These are phyloP conservation scores for Hypomecis atomaria DNA, from an alignment of 2,888 invertebrate genomes.

Conservation along the genomic window DNA sequence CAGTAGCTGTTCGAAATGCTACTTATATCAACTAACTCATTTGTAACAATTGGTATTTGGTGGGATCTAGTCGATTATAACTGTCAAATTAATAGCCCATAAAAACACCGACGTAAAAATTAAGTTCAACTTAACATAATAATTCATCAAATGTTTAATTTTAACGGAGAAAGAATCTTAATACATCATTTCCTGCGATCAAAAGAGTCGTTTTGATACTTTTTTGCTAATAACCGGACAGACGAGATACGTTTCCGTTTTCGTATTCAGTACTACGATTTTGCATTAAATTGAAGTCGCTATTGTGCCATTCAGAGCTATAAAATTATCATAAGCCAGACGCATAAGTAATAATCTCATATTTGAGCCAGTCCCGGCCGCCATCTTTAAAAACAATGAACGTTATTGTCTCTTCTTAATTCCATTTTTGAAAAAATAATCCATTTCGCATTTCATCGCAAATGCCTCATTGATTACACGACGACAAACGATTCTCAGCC, in stretches of 20 bases:
- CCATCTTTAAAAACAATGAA: conserved; percentile 84
- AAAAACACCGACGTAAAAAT: conserved; percentile 22
- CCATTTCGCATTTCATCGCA: conserved; percentile 82
- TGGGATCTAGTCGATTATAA: conserved; percentile 22
- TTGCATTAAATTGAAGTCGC: conserved; percentile 64
- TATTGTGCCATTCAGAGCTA: conserved; percentile 67
- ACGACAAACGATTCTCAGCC: conserved; percentile 48
- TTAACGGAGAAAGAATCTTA: conserved; percentile 53
- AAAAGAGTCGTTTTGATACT: conserved; percentile 50
- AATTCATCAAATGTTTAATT: conserved; percentile 36
- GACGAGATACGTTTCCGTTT: conserved; percentile 65
- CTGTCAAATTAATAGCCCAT: conserved; percentile 28
- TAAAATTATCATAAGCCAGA: conserved; percentile 78
- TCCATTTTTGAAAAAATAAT: conserved; percentile 85
- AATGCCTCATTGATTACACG: conserved; percentile 71
- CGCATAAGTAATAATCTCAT: conserved; percentile 76
- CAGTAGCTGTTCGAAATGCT: conserved; percentile 13
- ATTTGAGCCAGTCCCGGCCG: conserved; percentile 72
- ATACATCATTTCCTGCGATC: conserved; percentile 62
- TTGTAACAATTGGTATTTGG: conserved; percentile 19
- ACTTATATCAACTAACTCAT: conserved; percentile 11
- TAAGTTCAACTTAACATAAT: conserved; percentile 19
- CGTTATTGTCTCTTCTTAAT: conserved; percentile 84
- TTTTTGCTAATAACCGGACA: conserved; percentile 61
- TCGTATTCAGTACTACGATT: conserved; percentile 55